phyloP scores from a whole-genome alignment of 2,797 vertebrate species.

The Danionella dracula region DNA sequence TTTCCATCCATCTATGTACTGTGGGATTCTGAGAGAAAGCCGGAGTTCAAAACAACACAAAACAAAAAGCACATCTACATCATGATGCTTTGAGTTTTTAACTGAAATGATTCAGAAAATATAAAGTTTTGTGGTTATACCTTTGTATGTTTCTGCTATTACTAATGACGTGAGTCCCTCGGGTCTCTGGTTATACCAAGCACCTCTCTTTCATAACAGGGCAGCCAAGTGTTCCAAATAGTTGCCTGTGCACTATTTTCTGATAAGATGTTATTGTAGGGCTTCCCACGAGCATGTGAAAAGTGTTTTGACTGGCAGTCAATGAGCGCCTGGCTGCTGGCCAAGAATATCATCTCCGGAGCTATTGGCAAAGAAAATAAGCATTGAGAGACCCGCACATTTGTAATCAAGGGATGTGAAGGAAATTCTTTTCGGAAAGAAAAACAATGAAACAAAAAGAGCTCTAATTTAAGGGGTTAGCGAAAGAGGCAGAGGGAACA shows the following conservation, averaged over 20 bases:
- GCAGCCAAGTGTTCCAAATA: not conserved
- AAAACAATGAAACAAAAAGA: conserved; percentile 38
- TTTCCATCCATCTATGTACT: no score
- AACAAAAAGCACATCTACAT: no score
- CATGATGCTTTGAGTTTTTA: not conserved
- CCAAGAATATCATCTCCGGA: conserved; percentile 46
- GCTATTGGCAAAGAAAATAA: conserved; percentile 42
- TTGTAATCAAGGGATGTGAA: conserved; percentile 43
- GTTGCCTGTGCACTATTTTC: conserved; percentile 25
- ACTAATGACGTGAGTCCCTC: not conserved
- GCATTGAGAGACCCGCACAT: conserved; percentile 23
- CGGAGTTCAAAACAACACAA: no score
- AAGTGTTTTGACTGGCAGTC: conserved; percentile 45
- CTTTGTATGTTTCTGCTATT: conserved; percentile 8
- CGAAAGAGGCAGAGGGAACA: not conserved
- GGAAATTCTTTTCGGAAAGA: conserved; percentile 43
- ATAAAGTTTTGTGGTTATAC: no score
- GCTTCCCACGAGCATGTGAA: conserved; percentile 38
- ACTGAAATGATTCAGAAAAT: not conserved
- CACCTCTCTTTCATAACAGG: conserved; percentile 26
- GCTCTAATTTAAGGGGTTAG: conserved; percentile 22
- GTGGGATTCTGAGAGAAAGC: no score
- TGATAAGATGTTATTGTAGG: conserved; percentile 47
- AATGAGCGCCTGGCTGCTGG: conserved; percentile 17
- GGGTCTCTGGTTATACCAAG: not conserved